Base-by-base conservation (phyloP, 2,113 vertebrate genomes). In the Strix aluco region DNA sequence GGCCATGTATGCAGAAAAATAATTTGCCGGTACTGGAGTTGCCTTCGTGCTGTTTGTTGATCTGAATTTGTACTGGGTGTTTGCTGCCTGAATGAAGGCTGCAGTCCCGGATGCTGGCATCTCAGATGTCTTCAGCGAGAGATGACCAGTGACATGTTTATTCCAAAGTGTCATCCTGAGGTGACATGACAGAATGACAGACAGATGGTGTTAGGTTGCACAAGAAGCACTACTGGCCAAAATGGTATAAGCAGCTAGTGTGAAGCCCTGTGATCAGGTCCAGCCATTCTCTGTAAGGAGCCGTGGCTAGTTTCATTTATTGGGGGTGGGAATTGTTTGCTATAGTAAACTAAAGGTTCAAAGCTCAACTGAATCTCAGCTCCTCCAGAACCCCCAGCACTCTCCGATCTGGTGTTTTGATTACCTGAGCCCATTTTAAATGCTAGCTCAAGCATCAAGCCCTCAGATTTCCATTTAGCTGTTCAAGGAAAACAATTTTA, bases 401-500 rank as follows among this genome's bases (percentile, higher is more conserved):
- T 84, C 72, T 78, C 86, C 5, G 25, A 79, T 84, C 44, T 67
- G 57, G 15, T 87, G 73, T 91, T 94, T 92, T 92, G 90, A 81
- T 88, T 95, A 93, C 86, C 81, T 94, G 92, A 86, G 47, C 77
- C 86, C 80, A 72, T 95, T 90, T 84, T 69, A 95, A 94, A 78
- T 72, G 86, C 75, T 91, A 84, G 65, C 86, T 95, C 67, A 84
- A 93, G 69, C 13, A 0, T 94, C 86, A 94, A 88, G 77, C 34
- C 40, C 47, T 92, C 8, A 1, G 27, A 69, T 95, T 94, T 96
- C 90, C 92, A 81, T 78, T 81, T 92, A 75, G 82, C 65, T 89
- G 52, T 93, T 93, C 83, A 88, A 92, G 49, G 75, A 80, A 88
- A 94, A 93, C 86, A 86, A 74, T 96, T 96, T 95, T 93, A 90